phyloP scores from a whole-genome alignment of 2,797 vertebrate genomes.

The Danio albolineatus region DNA sequence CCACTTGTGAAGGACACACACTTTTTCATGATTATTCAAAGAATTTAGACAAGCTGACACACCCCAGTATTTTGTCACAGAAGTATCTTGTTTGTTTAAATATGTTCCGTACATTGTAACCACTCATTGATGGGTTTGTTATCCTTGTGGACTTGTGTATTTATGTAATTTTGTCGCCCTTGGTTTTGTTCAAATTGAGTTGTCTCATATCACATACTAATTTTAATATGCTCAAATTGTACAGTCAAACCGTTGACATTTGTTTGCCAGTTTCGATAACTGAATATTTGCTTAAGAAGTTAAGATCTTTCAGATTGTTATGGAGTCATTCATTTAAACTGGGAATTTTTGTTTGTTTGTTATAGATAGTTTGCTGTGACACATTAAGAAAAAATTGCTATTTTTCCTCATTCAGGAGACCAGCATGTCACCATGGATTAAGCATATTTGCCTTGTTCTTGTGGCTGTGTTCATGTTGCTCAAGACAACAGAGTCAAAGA shows the following conservation, averaged over 20 bases:
- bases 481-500: constrained; percentile 65
- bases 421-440: constrained; percentile 69
- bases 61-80: not conserved
- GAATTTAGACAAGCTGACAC: not conserved
- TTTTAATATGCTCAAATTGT: constrained; percentile 12
- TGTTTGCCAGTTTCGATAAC: not conserved
- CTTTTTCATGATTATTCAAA: not conserved
- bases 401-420: constrained; percentile 55
- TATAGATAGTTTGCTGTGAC: not conserved
- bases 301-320: not conserved
- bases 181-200: not conserved
- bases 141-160: not conserved
- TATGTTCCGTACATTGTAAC: not conserved
- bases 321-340: not conserved
- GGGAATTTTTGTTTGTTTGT: not conserved
- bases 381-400: not conserved
- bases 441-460: constrained; percentile 55
- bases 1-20: too few species aligned
- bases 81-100: not conserved
- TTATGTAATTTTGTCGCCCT: too few species aligned
- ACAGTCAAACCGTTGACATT: not conserved
- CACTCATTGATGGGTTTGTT: not conserved
- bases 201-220: not conserved
- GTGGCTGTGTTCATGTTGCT: constrained; percentile 61
- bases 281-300: not conserved